A percentile compares a stretch with the other conserved stretches of the same genome.
Conservation (phyloP, 2,888 invertebrate genomes). For the Philopedon plagiatum region DNA sequence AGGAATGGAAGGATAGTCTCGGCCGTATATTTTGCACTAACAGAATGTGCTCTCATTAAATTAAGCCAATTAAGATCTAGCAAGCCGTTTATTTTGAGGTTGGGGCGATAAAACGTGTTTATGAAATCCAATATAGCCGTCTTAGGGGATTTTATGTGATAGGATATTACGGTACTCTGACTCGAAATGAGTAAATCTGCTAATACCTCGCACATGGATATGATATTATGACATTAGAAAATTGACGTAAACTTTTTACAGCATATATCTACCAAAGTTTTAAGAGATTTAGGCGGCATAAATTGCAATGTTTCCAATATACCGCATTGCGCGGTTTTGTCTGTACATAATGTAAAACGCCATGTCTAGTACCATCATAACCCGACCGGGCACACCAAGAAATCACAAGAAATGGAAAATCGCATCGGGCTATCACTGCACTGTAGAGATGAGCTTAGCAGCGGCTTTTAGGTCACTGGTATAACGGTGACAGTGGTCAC, state of each 20-base stretch:
- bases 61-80: slow-evolving; percentile 49
- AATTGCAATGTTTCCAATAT: no score
- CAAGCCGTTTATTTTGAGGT: slow-evolving; percentile 48
- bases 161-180: slow-evolving; percentile 6
- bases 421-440: no score
- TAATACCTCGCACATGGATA: not conserved
- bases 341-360: no score
- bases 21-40: slow-evolving; percentile 40
- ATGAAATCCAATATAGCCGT: slow-evolving; percentile 44
- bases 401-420: no score
- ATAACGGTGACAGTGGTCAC: no score
- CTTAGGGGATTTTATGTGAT: slow-evolving; percentile 37
- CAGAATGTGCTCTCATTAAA: slow-evolving; percentile 48
- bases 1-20: slow-evolving; percentile 48
- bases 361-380: no score
- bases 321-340: no score
- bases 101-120: slow-evolving; percentile 49
- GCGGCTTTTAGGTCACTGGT: no score
- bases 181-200: not conserved
- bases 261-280: no score
- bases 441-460: no score
- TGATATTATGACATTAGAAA: not conserved
- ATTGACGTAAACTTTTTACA: not conserved
- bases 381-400: no score
- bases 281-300: no score